Base-by-base conservation (phyloP, 2,113 vertebrate genomes). In the Megalops atlanticus region DNA sequence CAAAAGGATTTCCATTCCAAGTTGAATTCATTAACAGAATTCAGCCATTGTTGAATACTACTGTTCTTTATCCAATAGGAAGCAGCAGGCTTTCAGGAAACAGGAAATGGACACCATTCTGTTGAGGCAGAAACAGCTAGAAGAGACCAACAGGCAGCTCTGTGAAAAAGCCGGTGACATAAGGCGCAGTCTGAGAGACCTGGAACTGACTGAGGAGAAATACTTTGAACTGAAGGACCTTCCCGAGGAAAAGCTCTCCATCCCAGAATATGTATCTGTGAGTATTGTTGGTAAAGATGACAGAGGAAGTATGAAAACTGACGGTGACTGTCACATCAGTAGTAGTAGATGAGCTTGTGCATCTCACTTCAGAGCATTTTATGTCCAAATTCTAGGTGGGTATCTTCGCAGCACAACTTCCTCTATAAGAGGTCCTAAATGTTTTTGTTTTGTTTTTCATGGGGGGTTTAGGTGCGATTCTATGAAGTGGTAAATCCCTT, bases 71-170 rank as follows among this genome's bases (percentile, higher is more conserved):
- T 71, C 35, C 31, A 80, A 3, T 90, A 99, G 98, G 87, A 98
- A 96, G 89, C 96, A 98, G 81, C 96, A 98, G 85, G 92, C 93
- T 82, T 84, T 97, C 80, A 94, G 96, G 91, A 99, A 97, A 87
- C 96, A 98, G 86, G 98, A 99, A 93, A 96, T 98, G 96, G 97
- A 98, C 86, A 88, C 94, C 74, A 95, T 99, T 90, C 89, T 98
- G 84, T 79, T 96, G 82, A 93, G 96, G 81, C 98, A 99, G 90
- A 96, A 96, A 85, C 97, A 98, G 81, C 91, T 99, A 2, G 98
- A 99, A 85, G 96, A 98, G 88, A 97, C 94, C 0, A 99, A 99
- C 89, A 85, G 79, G 38, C 95, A 97, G n/a, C 91, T 99, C 82
- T 94, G 96, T 75, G 96, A 98, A 78, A 95, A 93, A 54, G 95